A percentile compares a stretch with the other conserved stretches of the same genome.
Evolutionary conservation across 2,888 invertebrate species (phyloP).

Genomic region (Cryptocephalus primarius): DNA sequence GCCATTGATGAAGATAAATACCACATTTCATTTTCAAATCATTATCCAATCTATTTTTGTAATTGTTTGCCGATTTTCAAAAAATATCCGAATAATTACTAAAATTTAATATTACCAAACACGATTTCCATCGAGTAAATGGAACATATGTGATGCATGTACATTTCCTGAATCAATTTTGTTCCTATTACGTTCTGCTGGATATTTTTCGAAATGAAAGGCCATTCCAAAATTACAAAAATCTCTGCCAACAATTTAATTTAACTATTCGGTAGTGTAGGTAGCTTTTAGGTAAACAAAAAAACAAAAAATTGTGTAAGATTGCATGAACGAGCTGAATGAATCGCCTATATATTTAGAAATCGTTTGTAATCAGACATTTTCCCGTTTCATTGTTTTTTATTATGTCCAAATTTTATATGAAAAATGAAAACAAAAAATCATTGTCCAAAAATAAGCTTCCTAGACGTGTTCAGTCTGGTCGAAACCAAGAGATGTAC

Average conservation of each 20-base stretch:
- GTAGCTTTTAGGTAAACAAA: slow-evolving; percentile 21
- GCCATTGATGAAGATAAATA: too few relatives aligned
- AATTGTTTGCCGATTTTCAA: too few relatives aligned
- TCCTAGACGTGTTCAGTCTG: not conserved
- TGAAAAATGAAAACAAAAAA: slow-evolving; percentile 4
- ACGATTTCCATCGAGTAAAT: too few relatives aligned
- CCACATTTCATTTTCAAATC: too few relatives aligned
- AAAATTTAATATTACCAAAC: too few relatives aligned
- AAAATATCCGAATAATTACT: too few relatives aligned
- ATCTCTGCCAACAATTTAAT: slow-evolving; percentile 33
- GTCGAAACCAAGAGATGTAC: not conserved
- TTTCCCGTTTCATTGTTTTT: slow-evolving; percentile 6
- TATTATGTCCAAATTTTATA: slow-evolving; percentile 20
- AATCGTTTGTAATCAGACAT: slow-evolving; percentile 7
- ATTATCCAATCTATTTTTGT: too few relatives aligned
- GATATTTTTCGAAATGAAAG: slow-evolving; percentile 1
- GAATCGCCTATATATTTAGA: slow-evolving; percentile 2
- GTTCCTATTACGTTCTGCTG: not conserved
- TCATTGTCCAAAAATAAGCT: slow-evolving; percentile 11
- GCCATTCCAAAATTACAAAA: slow-evolving; percentile 14
- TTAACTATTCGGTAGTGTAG: slow-evolving; percentile 17
- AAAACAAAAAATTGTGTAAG: slow-evolving; percentile 9
- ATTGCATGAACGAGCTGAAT: slow-evolving; percentile 7
- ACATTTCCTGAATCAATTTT: slow-evolving; percentile 1
- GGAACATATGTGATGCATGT: too few relatives aligned